phyloP scores from a whole-genome alignment of 2,113 vertebrate species.

The Serinus canaria region DNA sequence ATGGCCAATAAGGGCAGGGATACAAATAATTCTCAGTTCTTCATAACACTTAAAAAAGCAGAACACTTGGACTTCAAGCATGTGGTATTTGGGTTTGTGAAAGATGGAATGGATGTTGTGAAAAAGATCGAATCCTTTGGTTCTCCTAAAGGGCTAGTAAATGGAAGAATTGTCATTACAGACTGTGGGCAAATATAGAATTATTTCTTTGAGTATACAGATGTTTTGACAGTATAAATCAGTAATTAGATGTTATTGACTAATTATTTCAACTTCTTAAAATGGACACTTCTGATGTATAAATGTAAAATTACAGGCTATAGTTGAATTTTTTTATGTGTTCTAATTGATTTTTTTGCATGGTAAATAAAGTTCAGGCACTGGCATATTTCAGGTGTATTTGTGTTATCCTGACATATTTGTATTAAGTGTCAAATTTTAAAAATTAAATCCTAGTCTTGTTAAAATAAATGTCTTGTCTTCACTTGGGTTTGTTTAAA shows the following conservation, averaged over 20 bases:
- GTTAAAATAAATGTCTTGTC: constrained; percentile 69
- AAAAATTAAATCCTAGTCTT: constrained; percentile 73
- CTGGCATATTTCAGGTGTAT: constrained; percentile 79
- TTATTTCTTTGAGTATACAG: constrained; percentile 55
- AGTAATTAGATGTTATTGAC: constrained; percentile 65
- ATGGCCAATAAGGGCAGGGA: constrained; percentile 89
- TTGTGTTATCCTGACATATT: constrained; percentile 77
- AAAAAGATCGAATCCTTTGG: constrained; percentile 86
- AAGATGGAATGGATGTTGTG: constrained; percentile 88
- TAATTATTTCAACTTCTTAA: constrained; percentile 76
- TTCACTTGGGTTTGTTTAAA: constrained; percentile 30
- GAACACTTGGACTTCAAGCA: constrained; percentile 94
- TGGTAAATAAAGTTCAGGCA: constrained; percentile 80
- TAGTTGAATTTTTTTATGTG: constrained; percentile 74
- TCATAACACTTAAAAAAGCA: constrained; percentile 91
- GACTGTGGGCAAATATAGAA: constrained; percentile 87
- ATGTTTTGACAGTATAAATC: constrained; percentile 62
- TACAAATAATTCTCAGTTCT: constrained; percentile 95
- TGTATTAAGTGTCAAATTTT: constrained; percentile 76
- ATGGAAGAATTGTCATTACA: constrained; percentile 80
- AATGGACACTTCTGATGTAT: constrained; percentile 78
- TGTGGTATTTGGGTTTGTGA: constrained; percentile 91
- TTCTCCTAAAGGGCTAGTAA: constrained; percentile 79
- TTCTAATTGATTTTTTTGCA: constrained; percentile 76
- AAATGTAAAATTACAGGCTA: constrained; percentile 81